These are phyloP conservation scores for Hemicrepidius hirtus DNA, from an alignment of 2,888 invertebrate species.

Conservation along the genomic window DNA sequence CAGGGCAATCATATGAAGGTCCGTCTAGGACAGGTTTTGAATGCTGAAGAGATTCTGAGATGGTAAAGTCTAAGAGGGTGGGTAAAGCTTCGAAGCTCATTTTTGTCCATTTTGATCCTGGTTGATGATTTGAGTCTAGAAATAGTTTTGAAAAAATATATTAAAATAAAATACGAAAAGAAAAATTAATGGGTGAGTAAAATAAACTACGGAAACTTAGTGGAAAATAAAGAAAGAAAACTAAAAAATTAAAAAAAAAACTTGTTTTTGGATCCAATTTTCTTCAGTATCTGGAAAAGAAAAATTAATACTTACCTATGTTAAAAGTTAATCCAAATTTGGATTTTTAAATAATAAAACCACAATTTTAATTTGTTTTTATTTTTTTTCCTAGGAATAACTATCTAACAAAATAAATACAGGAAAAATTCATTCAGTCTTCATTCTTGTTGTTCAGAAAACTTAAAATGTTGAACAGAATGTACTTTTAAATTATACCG, in stretches of 20 bases:
- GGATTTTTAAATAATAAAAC: neutral
- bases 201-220: slow-evolving; percentile 42
- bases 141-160: too few relatives aligned
- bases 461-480: slow-evolving; percentile 76
- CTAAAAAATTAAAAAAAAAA: neutral
- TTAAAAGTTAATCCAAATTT: neutral
- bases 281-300: neutral
- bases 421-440: neutral
- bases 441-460: neutral
- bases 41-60: slow-evolving; percentile 12
- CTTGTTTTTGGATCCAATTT: neutral
- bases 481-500: slow-evolving; percentile 87
- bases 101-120: slow-evolving; percentile 11
- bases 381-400: neutral
- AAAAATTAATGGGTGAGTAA: slow-evolving; percentile 18
- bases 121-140: slow-evolving; percentile 13
- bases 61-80: slow-evolving; percentile 25
- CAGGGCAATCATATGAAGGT: slow-evolving; percentile 34
- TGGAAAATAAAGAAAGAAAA: slow-evolving; percentile 18
- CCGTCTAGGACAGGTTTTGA: slow-evolving; percentile 17
- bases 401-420: too few relatives aligned
- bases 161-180: neutral
- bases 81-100: slow-evolving; percentile 30
- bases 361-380: neutral
- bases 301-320: neutral